These are phyloP conservation scores for Scrobipalpa costella DNA, from an alignment of 2,888 invertebrate species.

Conservation along the genomic window DNA sequence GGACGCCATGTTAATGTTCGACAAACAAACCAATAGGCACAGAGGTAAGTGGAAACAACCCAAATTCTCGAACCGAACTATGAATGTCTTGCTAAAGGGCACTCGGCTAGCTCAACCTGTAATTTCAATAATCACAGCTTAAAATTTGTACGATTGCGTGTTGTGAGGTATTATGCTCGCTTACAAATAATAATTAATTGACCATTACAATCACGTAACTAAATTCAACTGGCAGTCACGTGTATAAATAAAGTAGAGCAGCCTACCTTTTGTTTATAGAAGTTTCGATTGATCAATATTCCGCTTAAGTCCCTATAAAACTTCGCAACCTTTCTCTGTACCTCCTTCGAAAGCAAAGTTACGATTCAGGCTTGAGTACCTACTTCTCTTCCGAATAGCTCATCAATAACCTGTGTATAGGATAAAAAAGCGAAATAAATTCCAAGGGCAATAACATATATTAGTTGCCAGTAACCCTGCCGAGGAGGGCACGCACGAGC, in stretches of 20 bases:
- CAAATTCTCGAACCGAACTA: neutral
- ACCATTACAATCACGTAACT: conserved; percentile 40
- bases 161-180: conserved; percentile 37
- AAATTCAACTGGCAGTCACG: conserved; percentile 29
- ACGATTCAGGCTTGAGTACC: conserved; percentile 10
- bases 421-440: conserved; percentile 39
- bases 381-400: conserved; percentile 32
- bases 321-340: neutral
- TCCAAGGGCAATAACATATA: conserved; percentile 44
- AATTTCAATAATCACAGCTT: conserved; percentile 37
- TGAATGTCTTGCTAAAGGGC: conserved; percentile 12
- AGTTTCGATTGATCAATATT: conserved; percentile 4
- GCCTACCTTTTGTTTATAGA: conserved; percentile 17
- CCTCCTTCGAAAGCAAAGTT: conserved; percentile 14
- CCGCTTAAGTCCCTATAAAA: neutral
- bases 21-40: conserved; percentile 99
- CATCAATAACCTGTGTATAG: conserved; percentile 39
- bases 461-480: conserved; percentile 49
- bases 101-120: conserved; percentile 23
- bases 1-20: conserved; percentile 99
- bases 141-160: conserved; percentile 42
- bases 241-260: conserved; percentile 23
- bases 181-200: conserved; percentile 42
- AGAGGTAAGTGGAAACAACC: conserved; percentile 87
- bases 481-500: conserved; percentile 49